These are phyloP conservation scores for Nesogale talazaci DNA, from an alignment of 2,113 vertebrate genomes.

Conservation along the genomic window DNA sequence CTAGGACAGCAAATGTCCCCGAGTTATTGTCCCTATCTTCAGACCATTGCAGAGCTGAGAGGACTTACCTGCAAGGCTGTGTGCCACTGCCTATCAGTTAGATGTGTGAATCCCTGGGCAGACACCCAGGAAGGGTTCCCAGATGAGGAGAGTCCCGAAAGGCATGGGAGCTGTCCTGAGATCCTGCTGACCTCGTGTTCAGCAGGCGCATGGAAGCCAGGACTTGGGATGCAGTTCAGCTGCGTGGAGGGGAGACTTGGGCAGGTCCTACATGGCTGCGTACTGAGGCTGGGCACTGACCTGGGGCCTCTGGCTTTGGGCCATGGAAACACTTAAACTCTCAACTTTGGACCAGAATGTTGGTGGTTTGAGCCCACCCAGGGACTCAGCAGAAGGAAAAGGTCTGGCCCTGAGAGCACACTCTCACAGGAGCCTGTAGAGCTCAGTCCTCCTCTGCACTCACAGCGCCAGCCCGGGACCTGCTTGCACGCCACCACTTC, in stretches of 20 bases:
- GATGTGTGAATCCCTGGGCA: not conserved
- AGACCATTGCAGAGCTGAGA: not conserved
- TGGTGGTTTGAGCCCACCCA: not conserved
- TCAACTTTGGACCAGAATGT: not conserved
- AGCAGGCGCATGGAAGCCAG: not conserved
- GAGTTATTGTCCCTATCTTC: not conserved
- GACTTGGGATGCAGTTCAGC: not conserved
- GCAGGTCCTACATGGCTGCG: not conserved
- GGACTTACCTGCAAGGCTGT: not conserved
- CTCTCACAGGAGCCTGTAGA: not conserved
- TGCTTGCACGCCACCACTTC: not conserved
- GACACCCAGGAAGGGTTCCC: conserved; percentile 30
- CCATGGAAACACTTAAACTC: not conserved
- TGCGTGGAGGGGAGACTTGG: not conserved
- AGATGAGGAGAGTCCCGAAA: not conserved
- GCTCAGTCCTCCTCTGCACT: not conserved
- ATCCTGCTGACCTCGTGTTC: not conserved
- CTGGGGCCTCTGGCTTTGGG: not conserved
- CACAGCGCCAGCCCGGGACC: not conserved
- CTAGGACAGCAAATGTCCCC: not conserved
- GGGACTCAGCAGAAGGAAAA: not conserved
- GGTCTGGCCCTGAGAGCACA: not conserved
- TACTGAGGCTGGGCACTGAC: not conserved
- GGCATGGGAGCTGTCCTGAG: not conserved
- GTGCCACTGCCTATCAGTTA: not conserved